Evolutionary conservation across 1,140 invertebrate genomes (phyloP).

Genomic region (Drosophila repletoides): DNA sequence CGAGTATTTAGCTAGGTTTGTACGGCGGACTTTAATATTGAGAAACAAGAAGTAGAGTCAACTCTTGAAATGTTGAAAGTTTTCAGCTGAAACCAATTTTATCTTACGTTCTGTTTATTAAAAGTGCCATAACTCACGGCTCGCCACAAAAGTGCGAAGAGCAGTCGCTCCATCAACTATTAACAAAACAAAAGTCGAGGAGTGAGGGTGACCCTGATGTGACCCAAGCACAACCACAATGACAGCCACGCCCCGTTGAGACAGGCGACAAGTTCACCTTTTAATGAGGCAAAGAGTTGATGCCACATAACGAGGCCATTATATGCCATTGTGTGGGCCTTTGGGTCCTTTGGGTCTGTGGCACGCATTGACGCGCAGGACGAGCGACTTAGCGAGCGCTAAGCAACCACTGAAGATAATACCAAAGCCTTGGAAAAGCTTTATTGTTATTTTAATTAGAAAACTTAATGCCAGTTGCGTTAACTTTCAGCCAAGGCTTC

Average conservation of each 20-base stretch:
- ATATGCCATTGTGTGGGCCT: constrained; percentile 30
- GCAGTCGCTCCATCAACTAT: constrained; percentile 9
- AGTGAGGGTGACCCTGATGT: constrained; percentile 12
- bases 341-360: not conserved
- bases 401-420: constrained; percentile 35
- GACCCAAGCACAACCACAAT: constrained; percentile 27
- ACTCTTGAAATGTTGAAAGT: no score
- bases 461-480: constrained; percentile 35
- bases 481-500: constrained; percentile 1
- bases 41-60: no score
- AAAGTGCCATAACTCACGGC: constrained; percentile 19
- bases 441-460: constrained; percentile 53
- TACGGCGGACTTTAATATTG: no score
- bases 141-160: constrained; percentile 19
- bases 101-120: constrained; percentile 19
- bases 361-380: not conserved
- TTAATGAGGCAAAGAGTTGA: constrained; percentile 52
- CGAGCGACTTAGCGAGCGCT: constrained; percentile 13
- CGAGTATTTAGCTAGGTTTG: no score
- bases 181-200: constrained; percentile 18
- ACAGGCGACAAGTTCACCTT: constrained; percentile 40
- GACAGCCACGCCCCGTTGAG: constrained; percentile 15
- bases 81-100: not conserved
- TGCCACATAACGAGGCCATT: constrained; percentile 48
- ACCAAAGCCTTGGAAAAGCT: constrained; percentile 14